Evolutionary conservation across 35 echinoderm and acorn worm genomes (phyloP).

Genomic region (Strongylocentrotus purpuratus): DNA sequence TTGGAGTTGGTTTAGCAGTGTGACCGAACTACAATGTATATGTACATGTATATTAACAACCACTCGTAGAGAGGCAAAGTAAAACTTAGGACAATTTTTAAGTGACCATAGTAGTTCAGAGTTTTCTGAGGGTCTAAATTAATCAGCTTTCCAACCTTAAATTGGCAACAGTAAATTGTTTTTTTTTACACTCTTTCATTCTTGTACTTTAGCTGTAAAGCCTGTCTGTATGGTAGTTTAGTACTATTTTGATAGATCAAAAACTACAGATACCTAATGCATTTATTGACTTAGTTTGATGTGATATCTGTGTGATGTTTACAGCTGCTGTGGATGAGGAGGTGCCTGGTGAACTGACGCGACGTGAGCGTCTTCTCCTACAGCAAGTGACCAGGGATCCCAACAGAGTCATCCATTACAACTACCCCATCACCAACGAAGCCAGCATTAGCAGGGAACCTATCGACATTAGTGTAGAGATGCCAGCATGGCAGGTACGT

Average conservation of each 20-base stretch:
- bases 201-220: no score
- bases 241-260: background rate
- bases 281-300: background rate
- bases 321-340: background rate
- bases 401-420: slow-evolving; percentile 65
- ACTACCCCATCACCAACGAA: slow-evolving; percentile 74
- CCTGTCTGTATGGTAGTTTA: no score
- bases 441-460: slow-evolving; percentile 54
- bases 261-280: background rate
- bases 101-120: no score
- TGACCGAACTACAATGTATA: no score
- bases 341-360: background rate
- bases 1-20: no score
- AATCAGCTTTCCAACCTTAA: no score
- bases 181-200: no score
- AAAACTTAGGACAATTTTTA: no score
- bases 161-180: no score
- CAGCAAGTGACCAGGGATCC: slow-evolving; percentile 77
- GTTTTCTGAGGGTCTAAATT: no score
- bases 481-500: slow-evolving; percentile 23
- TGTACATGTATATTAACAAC: no score
- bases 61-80: background rate
- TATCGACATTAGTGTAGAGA: slow-evolving; percentile 60
- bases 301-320: background rate
- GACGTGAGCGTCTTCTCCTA: slow-evolving; percentile 11